A percentile compares a stretch with the other conserved stretches of the same genome.
phyloP scores from a whole-genome alignment of 2,113 vertebrate species.

The Aptenodytes forsteri region DNA sequence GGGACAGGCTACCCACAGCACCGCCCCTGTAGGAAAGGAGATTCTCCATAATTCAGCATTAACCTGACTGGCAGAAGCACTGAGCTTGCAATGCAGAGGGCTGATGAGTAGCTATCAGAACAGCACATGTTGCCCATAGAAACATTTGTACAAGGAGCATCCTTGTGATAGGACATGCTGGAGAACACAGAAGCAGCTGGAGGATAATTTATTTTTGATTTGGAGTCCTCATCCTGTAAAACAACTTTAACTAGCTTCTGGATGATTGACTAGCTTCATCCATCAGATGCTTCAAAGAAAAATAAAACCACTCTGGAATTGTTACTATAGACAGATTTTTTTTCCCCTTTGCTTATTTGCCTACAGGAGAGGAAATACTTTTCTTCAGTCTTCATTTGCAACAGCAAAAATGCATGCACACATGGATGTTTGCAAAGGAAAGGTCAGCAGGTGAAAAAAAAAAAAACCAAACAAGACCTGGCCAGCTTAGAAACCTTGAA shows the following conservation, averaged over 20 bases:
- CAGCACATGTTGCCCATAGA: not conserved
- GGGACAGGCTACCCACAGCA: not conserved
- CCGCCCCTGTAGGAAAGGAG: not conserved
- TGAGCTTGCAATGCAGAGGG: not conserved
- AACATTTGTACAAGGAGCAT: not conserved
- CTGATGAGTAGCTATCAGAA: not conserved
- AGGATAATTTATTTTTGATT: slow-evolving; percentile 33
- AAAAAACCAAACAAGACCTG: not conserved
- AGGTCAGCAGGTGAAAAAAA: not conserved
- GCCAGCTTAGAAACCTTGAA: not conserved
- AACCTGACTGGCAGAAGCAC: not conserved
- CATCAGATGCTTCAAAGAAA: not conserved
- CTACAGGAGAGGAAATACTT: not conserved
- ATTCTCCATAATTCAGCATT: not conserved
- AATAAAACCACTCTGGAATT: not conserved
- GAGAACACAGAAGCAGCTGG: slow-evolving; percentile 27
- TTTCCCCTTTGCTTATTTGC: not conserved
- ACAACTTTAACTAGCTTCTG: slow-evolving; percentile 1
- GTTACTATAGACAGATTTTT: not conserved
- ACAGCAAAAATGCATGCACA: not conserved
- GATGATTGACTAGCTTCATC: slow-evolving; percentile 21
- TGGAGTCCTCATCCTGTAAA: not conserved
- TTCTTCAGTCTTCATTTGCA: not conserved
- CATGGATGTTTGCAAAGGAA: not conserved
- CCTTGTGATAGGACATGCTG: not conserved